A percentile compares a stretch with the other conserved stretches of the same genome.
phyloP scores from a whole-genome alignment of 2,888 invertebrate genomes.

The Marasmarcha lunaedactyla region DNA sequence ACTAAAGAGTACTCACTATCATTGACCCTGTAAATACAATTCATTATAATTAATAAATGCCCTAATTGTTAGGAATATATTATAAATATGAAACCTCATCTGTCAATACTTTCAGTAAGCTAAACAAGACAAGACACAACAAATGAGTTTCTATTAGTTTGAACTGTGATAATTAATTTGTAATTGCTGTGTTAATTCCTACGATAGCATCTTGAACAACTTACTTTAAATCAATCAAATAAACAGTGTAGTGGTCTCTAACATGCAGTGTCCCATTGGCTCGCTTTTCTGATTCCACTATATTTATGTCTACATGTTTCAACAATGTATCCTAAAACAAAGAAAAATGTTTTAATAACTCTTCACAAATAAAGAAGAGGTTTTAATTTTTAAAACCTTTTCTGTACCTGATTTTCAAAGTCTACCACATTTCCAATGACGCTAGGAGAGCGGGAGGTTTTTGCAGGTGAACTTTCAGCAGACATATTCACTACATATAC shows the following conservation, averaged over 20 bases:
- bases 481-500: not conserved
- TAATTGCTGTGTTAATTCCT: too few relatives aligned
- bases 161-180: too few relatives aligned
- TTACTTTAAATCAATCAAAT: slow-evolving; percentile 83
- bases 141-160: too few relatives aligned
- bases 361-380: too few relatives aligned
- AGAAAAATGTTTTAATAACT: slow-evolving; percentile 11
- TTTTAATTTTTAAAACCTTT: too few relatives aligned
- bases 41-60: not conserved
- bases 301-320: slow-evolving; percentile 79
- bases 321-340: slow-evolving; percentile 73
- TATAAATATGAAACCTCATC: too few relatives aligned
- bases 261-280: slow-evolving; percentile 81
- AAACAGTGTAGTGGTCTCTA: slow-evolving; percentile 82
- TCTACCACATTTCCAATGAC: not conserved
- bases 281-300: slow-evolving; percentile 82
- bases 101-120: too few relatives aligned
- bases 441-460: not conserved
- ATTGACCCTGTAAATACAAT: slow-evolving; percentile 66
- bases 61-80: too few relatives aligned
- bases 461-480: not conserved
- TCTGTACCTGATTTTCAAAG: not conserved
- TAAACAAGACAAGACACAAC: too few relatives aligned
- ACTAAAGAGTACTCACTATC: slow-evolving; percentile 73
- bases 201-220: too few relatives aligned